These are phyloP conservation scores for Catalaphyllia jardinei DNA, from an alignment of 64 coral and sea anemone genomes.

Conservation along the genomic window DNA sequence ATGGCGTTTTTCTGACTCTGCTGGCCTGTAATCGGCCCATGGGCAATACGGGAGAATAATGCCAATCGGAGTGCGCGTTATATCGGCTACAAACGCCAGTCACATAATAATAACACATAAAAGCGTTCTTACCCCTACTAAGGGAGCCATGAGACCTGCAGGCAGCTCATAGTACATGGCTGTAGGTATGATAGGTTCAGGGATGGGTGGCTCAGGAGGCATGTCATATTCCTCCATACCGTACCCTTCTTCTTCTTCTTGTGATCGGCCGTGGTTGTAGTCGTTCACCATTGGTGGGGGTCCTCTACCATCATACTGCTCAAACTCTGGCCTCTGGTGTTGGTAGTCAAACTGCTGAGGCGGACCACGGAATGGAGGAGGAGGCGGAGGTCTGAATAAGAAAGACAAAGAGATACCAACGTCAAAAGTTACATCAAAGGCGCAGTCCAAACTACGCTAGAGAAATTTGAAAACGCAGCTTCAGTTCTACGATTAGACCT, in stretches of 20 bases:
- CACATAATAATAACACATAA: background rate
- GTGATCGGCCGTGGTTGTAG: constrained; percentile 62
- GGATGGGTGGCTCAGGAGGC: constrained; percentile 63
- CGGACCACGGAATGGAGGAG: constrained; percentile 58
- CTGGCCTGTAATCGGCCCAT: too few relatives aligned
- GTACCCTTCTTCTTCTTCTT: constrained; percentile 63
- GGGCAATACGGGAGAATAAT: too few relatives aligned
- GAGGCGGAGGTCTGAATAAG: constrained; percentile 67
- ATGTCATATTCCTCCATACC: constrained; percentile 62
- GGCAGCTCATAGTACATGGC: constrained; percentile 99
- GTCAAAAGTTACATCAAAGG: background rate
- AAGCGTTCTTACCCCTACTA: constrained; percentile 68
- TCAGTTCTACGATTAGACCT: too few relatives aligned
- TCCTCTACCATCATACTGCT: constrained; percentile 33
- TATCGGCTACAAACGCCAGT: too few relatives aligned
- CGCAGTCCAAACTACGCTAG: too few relatives aligned
- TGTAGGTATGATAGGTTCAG: constrained; percentile 87
- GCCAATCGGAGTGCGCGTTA: too few relatives aligned
- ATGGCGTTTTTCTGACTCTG: too few relatives aligned
- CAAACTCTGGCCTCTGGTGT: constrained; percentile 62
- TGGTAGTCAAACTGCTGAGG: constrained; percentile 91
- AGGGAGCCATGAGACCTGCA: constrained; percentile 92
- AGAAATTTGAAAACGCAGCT: too few relatives aligned
- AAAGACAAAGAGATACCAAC: constrained; percentile 11
- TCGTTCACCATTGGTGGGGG: constrained; percentile 63